Percentiles rank a stretch among this genome's conserved stretches.
These are phyloP conservation scores for Sander vitreus DNA, from an alignment of 2,113 vertebrate species.

Conservation along the genomic window DNA sequence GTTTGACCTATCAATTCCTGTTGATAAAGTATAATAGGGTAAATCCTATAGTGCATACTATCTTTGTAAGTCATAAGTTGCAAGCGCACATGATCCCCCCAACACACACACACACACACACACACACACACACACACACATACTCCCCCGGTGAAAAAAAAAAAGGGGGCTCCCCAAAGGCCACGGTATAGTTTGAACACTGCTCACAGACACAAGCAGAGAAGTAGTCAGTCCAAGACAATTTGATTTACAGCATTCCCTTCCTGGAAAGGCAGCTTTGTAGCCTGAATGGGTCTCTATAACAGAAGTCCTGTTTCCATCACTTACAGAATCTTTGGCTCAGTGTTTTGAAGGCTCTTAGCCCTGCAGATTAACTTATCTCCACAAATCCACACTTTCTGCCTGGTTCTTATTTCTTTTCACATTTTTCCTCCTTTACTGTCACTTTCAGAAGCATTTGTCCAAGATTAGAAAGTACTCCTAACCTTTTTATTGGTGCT, in stretches of 20 bases:
- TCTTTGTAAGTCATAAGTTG: too few species aligned
- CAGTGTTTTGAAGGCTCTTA: slow-evolving; percentile 47
- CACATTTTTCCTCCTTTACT: slow-evolving; percentile 32
- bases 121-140: too few species aligned
- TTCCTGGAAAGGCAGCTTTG: slow-evolving; percentile 67
- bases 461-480: slow-evolving; percentile 28
- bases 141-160: too few species aligned
- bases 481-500: slow-evolving; percentile 45
- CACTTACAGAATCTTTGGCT: slow-evolving; percentile 58
- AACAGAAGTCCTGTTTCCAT: slow-evolving; percentile 52
- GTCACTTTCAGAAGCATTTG: slow-evolving; percentile 47
- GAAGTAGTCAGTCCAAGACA: slow-evolving; percentile 49
- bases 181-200: too few species aligned
- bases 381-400: slow-evolving; percentile 56
- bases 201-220: slow-evolving; percentile 49
- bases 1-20: too few species aligned
- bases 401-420: slow-evolving; percentile 26
- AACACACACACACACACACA: too few species aligned
- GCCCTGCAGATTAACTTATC: slow-evolving; percentile 62
- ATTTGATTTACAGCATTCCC: slow-evolving; percentile 65
- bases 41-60: too few species aligned
- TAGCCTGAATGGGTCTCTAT: slow-evolving; percentile 51
- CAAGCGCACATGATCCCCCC: too few species aligned
- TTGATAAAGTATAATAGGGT: too few species aligned
- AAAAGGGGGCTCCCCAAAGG: too few species aligned